phyloP scores from a whole-genome alignment of 1,140 invertebrate genomes.

The Temnothorax curvispinosus region DNA sequence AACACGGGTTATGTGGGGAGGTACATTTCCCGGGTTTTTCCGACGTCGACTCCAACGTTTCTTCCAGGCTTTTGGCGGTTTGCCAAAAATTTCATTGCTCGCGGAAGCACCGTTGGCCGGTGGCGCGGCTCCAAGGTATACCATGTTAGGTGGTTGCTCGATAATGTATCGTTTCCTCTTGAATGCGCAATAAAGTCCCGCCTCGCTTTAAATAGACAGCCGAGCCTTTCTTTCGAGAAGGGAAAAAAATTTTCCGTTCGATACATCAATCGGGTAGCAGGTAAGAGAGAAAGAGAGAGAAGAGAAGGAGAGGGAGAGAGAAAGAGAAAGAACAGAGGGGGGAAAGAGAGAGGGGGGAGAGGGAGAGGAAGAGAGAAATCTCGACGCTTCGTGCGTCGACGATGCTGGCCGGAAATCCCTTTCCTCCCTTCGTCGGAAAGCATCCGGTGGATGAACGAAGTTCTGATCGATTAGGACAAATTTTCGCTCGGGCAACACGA shows the following conservation, averaged over 20 bases:
- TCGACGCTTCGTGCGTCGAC: not conserved
- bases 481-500: constrained; percentile 28
- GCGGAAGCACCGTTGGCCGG: not conserved
- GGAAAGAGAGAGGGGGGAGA: not conserved
- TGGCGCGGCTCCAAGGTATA: constrained; percentile 33
- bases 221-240: constrained; percentile 45
- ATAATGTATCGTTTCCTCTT: constrained; percentile 59
- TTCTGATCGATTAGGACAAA: constrained; percentile 57
- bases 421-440: not conserved
- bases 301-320: not conserved
- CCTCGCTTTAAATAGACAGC: constrained; percentile 52
- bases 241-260: constrained; percentile 37
- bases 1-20: not conserved
- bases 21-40: constrained; percentile 19
- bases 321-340: not conserved
- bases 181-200: constrained; percentile 47
- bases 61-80: not conserved
- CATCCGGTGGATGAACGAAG: constrained; percentile 35
- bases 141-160: constrained; percentile 36
- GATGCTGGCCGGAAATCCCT: constrained; percentile 22
- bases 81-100: constrained; percentile 32
- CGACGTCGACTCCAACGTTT: not conserved
- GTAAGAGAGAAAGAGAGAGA: not conserved
- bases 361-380: not conserved
- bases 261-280: constrained; percentile 1